Base-by-base conservation (phyloP, 2,888 invertebrate species). In the Dysmachus trigonus region DNA sequence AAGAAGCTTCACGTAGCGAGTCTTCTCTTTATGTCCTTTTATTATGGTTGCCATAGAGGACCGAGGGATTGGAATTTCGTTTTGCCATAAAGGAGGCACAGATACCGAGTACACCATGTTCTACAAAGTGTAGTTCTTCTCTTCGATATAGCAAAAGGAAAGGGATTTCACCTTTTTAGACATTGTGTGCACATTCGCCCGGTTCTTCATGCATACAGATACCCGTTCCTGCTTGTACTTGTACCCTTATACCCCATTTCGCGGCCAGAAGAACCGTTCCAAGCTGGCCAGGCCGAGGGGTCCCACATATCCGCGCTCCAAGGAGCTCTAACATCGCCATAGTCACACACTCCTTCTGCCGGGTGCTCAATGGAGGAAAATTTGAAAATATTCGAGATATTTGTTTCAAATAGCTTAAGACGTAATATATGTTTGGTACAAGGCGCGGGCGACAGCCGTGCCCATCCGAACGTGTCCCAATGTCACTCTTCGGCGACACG, bases 371-470 rank as follows among this genome's bases (percentile, higher is more conserved):
- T 86, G 86, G 85, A 87, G 86, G 86, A 87, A 87, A 87, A 87
- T 86, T 85, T 86, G 86, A 87, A 87, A 87, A 87, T 87, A 87
- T 86, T 87, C 86, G 30, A 86, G 85, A 87, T 87, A 87, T 87
- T 87, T 87, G 87, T 87, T 86, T 87, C 87, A 85, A 87, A 87
- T 87, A 87, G 87, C 86, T 87, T 87, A 86, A 87, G 77, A 85
- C 85, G 86, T 86, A 87, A 87, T 86, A 87, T 86, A 85, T 87
- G 86, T 85, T 86, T 74, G 81, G 81, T 33, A 83, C 87, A 87
- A 86, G 74, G 87, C 77, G 33, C 72, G 76, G 74, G 31, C 81
- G 83, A 72, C 18, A 41, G 35, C 33, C 18, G 79, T 35, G 38
- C 77, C 77, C 77, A 15, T n/a, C 79, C 62, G 33, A 62, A 51